phyloP scores from a whole-genome alignment of 2,797 vertebrate species.

The Chromis chromis region DNA sequence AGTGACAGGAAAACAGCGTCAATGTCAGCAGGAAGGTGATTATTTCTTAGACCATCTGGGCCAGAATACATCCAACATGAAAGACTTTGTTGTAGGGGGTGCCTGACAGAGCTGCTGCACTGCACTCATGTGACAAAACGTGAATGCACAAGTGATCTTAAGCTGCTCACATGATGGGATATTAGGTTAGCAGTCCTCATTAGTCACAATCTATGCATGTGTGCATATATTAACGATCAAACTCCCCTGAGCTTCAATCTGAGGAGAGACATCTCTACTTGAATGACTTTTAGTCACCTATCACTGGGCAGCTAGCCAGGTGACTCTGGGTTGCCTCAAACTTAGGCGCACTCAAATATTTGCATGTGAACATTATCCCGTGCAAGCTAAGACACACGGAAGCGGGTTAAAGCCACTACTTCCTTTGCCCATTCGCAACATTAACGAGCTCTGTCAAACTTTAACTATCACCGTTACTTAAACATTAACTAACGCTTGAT shows the following conservation, averaged over 20 bases:
- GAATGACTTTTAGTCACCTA: slow-evolving; percentile 19
- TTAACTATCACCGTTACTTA: background rate
- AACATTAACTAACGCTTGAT: background rate
- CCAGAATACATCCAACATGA: slow-evolving; percentile 8
- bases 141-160: slow-evolving; percentile 10
- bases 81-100: background rate
- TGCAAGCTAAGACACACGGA: background rate
- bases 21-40: slow-evolving; percentile 20
- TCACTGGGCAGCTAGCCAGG: slow-evolving; percentile 34
- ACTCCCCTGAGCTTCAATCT: background rate
- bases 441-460: slow-evolving; percentile 3
- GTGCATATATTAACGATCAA: background rate
- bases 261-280: slow-evolving; percentile 10
- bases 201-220: background rate
- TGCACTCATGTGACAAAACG: background rate
- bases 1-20: slow-evolving; percentile 31
- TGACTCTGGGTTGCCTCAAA: slow-evolving; percentile 27
- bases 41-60: slow-evolving; percentile 25
- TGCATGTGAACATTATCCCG: background rate
- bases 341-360: slow-evolving; percentile 21
- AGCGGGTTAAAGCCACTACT: background rate
- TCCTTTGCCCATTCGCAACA: background rate
- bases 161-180: slow-evolving; percentile 19
- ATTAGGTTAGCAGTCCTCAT: background rate
- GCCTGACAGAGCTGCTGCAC: background rate